A percentile compares a stretch with the other conserved stretches of the same genome.
These are phyloP conservation scores for Dasysyrphus tricinctus DNA, from an alignment of 2,888 invertebrate species.

Conservation along the genomic window DNA sequence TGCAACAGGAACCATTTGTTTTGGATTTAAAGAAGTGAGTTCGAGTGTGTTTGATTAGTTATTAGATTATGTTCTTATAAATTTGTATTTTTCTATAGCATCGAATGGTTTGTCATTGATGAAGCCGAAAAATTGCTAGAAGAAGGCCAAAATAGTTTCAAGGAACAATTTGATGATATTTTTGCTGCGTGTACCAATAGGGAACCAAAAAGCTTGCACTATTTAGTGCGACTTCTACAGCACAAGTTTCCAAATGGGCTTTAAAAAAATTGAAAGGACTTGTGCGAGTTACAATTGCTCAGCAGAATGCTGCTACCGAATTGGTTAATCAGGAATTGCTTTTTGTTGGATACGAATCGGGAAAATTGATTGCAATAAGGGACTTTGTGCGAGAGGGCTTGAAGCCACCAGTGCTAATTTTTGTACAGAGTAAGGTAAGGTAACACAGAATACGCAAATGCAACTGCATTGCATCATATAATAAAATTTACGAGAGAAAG, in stretches of 20 bases:
- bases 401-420: conserved; percentile 94
- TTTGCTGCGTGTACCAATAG: conserved; percentile 88
- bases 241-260: conserved; percentile 95
- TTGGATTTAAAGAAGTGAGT: conserved; percentile 89
- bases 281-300: conserved; percentile 92
- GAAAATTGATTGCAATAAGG: conserved; percentile 94
- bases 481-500: too few relatives aligned
- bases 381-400: conserved; percentile 93
- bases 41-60: not conserved
- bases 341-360: conserved; percentile 95
- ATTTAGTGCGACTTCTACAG: conserved; percentile 98
- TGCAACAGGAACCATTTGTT: conserved; percentile 91
- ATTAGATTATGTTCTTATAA: not conserved
- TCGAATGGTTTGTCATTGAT: conserved; percentile 97
- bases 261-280: conserved; percentile 92
- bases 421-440: conserved; percentile 87
- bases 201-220: conserved; percentile 87
- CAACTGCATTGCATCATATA: too few relatives aligned
- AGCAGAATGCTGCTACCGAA: conserved; percentile 93
- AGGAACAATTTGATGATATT: conserved; percentile 93
- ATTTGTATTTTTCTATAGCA: conserved; percentile 84
- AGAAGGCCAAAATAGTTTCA: conserved; percentile 90
- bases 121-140: conserved; percentile 99
- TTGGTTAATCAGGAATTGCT: conserved; percentile 93
- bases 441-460: too few relatives aligned